A percentile compares a stretch with the other conserved stretches of the same genome.
These are phyloP conservation scores for Brachionus rubens DNA, from an alignment of 1,140 invertebrate genomes.

Conservation along the genomic window DNA sequence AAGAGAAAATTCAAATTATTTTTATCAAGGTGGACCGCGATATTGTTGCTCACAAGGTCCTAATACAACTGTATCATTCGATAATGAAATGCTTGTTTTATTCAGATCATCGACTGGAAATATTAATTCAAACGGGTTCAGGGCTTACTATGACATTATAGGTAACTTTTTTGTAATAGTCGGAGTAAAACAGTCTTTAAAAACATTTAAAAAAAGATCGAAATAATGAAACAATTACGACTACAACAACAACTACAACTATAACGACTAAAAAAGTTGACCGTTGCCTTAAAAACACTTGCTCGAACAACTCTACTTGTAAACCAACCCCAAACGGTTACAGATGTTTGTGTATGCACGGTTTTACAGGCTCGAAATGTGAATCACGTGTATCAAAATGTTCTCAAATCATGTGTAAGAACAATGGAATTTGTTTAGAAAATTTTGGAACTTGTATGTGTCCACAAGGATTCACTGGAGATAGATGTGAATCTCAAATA, in stretches of 20 bases:
- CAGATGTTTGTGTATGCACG: constrained; percentile 6
- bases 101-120: constrained; percentile 8
- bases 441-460: constrained; percentile 52
- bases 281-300: constrained; percentile 65
- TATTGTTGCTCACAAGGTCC: constrained; percentile 33
- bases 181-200: no score
- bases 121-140: constrained; percentile 27
- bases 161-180: neutral
- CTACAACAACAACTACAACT: neutral
- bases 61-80: neutral
- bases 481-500: constrained; percentile 43
- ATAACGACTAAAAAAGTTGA: constrained; percentile 65
- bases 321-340: constrained; percentile 41
- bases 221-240: neutral
- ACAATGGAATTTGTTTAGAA: constrained; percentile 51
- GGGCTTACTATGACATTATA: constrained; percentile 25
- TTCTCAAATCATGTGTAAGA: constrained; percentile 58
- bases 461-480: constrained; percentile 50
- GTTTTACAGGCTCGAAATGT: constrained; percentile 49
- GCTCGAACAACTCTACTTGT: constrained; percentile 70
- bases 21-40: constrained; percentile 43
- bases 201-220: neutral
- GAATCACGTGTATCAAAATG: constrained; percentile 82
- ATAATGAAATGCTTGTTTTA: constrained; percentile 23
- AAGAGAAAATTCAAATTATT: neutral